Evolutionary conservation across 2,113 vertebrate genomes (phyloP), one percentile per base, ranked within the genome.

Genomic region (Talpa occidentalis): DNA sequence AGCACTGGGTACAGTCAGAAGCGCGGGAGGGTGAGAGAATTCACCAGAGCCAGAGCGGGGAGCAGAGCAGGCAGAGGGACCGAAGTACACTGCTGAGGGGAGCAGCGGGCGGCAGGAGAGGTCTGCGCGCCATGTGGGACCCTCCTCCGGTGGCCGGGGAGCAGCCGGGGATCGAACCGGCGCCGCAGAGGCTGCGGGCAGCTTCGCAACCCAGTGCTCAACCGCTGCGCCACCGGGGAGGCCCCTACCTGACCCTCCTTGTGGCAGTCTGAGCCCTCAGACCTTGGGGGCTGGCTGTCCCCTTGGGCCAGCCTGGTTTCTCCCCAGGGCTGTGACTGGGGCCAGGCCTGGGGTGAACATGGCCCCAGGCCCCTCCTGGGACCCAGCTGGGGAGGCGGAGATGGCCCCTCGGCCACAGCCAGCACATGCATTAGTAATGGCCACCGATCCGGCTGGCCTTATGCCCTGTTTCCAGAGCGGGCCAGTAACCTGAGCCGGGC

Each of bases 341-440:
- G 54, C 54, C 40, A 4, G 74, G 76, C 26, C 85, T 3, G 5
- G 35, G 77, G 60, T 87, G 86, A 90, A 16, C 4, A 14, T 11
- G 35, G 62, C 11, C 17, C 64, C 40, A 10, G 35, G 62, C 11
- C 17, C 64, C 40, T 40, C 66, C 10, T 12, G 1, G 26, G 40
- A 47, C 91, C 86, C 93, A 94, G 78, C 62, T 64, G 62, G 77
- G 72, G 93, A 92, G 93, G 56, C 88, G 26, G 73, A 84, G 82
- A 70, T 1, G 94, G 78, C 87, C 67, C 3, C 92, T 78, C 12
- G 0, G 60, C 81, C 80, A 35, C 80, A 1, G 93, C 79, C 72
- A 79, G 82, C 81, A 30, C 97, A 98, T 98, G 97, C 97, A 98
- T 98, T 98, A 98, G 95, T 98, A 97, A 98, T 98, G 97, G 97